Evolutionary conservation across 2,888 invertebrate genomes (phyloP).

Genomic region (Cryptocheilus praepositus): DNA sequence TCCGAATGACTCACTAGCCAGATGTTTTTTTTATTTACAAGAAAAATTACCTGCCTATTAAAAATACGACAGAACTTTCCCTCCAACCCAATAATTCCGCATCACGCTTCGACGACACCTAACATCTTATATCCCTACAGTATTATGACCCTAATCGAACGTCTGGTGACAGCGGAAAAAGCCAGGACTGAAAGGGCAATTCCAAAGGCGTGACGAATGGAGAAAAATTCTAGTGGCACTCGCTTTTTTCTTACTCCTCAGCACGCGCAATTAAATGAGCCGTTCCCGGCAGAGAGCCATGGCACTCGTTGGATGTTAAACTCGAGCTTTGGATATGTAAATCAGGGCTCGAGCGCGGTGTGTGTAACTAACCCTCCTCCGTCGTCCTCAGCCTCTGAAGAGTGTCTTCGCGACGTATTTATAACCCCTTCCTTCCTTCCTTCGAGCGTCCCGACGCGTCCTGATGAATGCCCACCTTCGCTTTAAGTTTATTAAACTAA

Average conservation of each 20-base stretch:
- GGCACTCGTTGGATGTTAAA: slow-evolving; percentile 54
- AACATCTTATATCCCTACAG: no score
- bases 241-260: slow-evolving; percentile 10
- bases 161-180: not conserved
- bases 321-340: slow-evolving; percentile 71
- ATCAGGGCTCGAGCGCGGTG: slow-evolving; percentile 58
- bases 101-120: no score
- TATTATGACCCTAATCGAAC: not conserved
- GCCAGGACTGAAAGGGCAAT: slow-evolving; percentile 3
- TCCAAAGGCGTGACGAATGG: slow-evolving; percentile 20
- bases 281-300: slow-evolving; percentile 32
- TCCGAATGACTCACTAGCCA: no score
- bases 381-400: slow-evolving; percentile 41
- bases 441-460: slow-evolving; percentile 52
- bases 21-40: no score
- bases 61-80: no score
- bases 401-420: slow-evolving; percentile 70
- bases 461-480: slow-evolving; percentile 63
- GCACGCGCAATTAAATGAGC: slow-evolving; percentile 47
- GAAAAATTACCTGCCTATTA: no score
- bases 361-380: slow-evolving; percentile 61
- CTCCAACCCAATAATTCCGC: no score
- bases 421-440: slow-evolving; percentile 66
- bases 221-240: slow-evolving; percentile 18
- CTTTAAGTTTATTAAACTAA: slow-evolving; percentile 65